A percentile compares a stretch with the other conserved stretches of the same genome.
phyloP scores from a whole-genome alignment of 1,140 invertebrate species.

The Maconellicoccus hirsutus region DNA sequence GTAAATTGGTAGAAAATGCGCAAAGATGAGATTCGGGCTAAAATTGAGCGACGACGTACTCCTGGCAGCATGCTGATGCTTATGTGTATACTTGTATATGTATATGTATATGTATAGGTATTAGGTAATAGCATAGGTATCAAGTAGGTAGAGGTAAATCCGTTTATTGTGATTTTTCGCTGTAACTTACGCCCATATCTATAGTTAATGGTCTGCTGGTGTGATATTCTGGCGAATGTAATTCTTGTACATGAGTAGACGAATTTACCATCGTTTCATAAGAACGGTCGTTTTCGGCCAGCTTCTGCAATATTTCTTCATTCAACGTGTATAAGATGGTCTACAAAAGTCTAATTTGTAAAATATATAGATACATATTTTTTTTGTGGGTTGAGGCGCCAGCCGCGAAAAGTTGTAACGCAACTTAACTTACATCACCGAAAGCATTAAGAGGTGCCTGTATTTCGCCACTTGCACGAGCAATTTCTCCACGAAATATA shows the following conservation, averaged over 20 bases:
- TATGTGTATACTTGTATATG: too few species aligned
- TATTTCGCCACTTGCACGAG: slow-evolving; percentile 56
- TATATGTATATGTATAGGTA: too few species aligned
- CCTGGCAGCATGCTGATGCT: too few species aligned
- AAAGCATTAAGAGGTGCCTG: slow-evolving; percentile 55
- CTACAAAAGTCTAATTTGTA: slow-evolving; percentile 39
- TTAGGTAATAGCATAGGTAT: too few species aligned
- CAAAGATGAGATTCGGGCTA: too few species aligned
- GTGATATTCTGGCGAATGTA: slow-evolving; percentile 24
- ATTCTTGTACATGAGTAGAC: slow-evolving; percentile 3
- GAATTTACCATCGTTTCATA: slow-evolving; percentile 12
- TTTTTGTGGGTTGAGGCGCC: neutral
- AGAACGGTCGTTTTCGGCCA: slow-evolving; percentile 51
- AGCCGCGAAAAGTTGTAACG: neutral
- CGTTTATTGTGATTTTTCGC: too few species aligned
- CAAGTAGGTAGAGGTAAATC: too few species aligned
- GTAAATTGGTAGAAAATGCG: too few species aligned
- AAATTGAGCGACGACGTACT: too few species aligned
- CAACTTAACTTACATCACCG: slow-evolving; percentile 55
- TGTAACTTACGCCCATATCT: slow-evolving; percentile 34
- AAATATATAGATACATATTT: neutral
- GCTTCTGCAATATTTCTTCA: slow-evolving; percentile 56
- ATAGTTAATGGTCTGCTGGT: slow-evolving; percentile 46
- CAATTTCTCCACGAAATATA: slow-evolving; percentile 71
- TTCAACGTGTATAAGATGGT: slow-evolving; percentile 71